Evolutionary conservation across 2,888 invertebrate genomes (phyloP).

Genomic region (Bugulina stolonifera): DNA sequence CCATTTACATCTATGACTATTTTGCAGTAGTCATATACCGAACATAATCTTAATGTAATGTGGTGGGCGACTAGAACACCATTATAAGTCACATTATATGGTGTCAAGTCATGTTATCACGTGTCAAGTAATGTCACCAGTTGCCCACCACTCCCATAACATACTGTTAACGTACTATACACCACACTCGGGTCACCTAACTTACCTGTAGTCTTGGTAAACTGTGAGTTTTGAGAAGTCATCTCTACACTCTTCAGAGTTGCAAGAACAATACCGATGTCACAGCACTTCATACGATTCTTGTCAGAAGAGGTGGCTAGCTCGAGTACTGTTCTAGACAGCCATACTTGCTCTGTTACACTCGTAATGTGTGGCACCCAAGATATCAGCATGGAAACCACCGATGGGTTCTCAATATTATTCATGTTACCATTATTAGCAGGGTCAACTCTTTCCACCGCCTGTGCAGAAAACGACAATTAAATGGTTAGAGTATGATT

Average conservation of each 20-base stretch:
- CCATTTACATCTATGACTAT: too few species aligned
- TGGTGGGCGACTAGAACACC: too few species aligned
- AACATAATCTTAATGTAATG: too few species aligned
- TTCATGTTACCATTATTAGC: too few species aligned
- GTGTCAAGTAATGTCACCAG: too few species aligned
- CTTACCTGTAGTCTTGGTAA: constrained; percentile 14
- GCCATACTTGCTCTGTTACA: background rate
- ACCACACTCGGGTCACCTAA: too few species aligned
- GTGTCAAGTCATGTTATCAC: too few species aligned
- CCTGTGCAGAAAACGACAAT: background rate
- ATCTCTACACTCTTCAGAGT: constrained; percentile 45
- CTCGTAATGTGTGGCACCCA: background rate
- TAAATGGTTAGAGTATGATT: too few species aligned
- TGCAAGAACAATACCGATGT: constrained; percentile 56
- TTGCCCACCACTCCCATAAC: too few species aligned
- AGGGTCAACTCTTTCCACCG: background rate
- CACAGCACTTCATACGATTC: constrained; percentile 59
- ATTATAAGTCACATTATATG: too few species aligned
- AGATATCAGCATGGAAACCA: background rate
- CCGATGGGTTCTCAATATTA: background rate
- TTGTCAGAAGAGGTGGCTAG: background rate
- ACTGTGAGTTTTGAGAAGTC: background rate
- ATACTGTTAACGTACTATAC: too few species aligned
- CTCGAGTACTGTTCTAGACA: background rate
- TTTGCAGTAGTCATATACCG: too few species aligned